phyloP scores from a whole-genome alignment of 2,888 invertebrate genomes.

The Emmelina monodactyla region DNA sequence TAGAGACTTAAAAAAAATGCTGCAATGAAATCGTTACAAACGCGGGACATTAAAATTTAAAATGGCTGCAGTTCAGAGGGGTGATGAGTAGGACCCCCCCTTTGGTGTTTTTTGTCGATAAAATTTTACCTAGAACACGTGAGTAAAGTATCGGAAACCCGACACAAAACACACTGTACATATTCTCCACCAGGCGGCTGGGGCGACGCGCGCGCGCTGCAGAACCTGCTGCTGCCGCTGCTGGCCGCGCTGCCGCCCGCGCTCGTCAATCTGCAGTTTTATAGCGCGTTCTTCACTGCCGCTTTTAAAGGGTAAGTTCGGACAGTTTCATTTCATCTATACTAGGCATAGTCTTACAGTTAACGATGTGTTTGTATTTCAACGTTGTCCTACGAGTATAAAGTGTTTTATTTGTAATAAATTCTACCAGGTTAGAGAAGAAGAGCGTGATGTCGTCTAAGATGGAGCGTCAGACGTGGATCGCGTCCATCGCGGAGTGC shows the following conservation, averaged over 20 bases:
- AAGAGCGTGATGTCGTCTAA: conserved; percentile 68
- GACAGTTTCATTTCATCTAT: not conserved
- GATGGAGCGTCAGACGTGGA: conserved; percentile 73
- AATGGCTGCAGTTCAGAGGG: too few species aligned
- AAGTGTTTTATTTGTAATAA: not conserved
- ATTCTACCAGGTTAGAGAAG: conserved; percentile 59
- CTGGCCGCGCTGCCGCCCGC: conserved; percentile 72
- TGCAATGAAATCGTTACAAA: too few species aligned
- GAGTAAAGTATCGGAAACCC: too few species aligned
- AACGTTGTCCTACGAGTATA: not conserved
- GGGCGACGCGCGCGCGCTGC: conserved; percentile 77
- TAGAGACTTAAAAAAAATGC: too few species aligned
- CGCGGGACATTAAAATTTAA: too few species aligned
- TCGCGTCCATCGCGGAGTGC: conserved; percentile 77
- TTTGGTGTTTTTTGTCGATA: not conserved
- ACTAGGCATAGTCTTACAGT: not conserved
- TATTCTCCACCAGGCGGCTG: conserved; percentile 75
- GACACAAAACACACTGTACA: too few species aligned
- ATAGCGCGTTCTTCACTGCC: conserved; percentile 72
- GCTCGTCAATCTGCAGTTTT: conserved; percentile 61
- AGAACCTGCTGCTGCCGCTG: conserved; percentile 78
- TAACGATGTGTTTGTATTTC: not conserved
- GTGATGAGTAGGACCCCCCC: not conserved
- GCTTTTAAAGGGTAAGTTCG: conserved; percentile 69
- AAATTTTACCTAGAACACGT: too few species aligned